Evolutionary conservation across 23 tunicate genomes (phyloP).

Genomic region (Trididemnum clinides): DNA sequence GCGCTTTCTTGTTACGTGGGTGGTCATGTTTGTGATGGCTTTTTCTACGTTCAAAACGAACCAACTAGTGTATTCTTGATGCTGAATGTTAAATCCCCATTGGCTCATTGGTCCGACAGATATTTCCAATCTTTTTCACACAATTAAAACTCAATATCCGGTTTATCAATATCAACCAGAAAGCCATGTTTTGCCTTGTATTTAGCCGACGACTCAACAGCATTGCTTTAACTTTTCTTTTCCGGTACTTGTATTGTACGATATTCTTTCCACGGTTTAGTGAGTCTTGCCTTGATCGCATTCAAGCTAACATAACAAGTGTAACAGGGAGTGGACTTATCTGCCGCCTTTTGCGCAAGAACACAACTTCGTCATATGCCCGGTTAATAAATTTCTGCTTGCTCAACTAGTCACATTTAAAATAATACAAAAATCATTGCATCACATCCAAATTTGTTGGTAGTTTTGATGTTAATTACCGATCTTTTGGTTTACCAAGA

Average conservation of each 20-base stretch:
- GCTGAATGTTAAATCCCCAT: too few relatives aligned
- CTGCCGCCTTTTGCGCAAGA: slow-evolving; percentile 1
- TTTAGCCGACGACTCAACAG: neutral
- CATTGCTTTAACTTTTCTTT: neutral
- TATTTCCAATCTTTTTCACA: neutral
- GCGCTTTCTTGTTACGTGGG: too few relatives aligned
- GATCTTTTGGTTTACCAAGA: neutral
- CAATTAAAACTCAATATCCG: neutral
- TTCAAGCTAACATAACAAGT: neutral
- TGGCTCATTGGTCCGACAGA: too few relatives aligned
- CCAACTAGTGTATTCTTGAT: too few relatives aligned
- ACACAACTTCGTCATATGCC: neutral
- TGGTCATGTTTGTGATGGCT: too few relatives aligned
- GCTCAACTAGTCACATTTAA: neutral
- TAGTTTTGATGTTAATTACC: neutral
- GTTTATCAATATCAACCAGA: slow-evolving; percentile 12
- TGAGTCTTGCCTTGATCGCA: neutral
- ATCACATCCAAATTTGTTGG: slow-evolving; percentile 9
- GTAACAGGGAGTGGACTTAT: neutral
- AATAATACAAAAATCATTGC: neutral
- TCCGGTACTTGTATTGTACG: neutral
- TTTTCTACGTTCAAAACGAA: too few relatives aligned
- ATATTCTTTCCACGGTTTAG: neutral
- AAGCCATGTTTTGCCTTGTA: neutral
- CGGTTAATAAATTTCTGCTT: slow-evolving; percentile 2